A percentile compares a stretch with the other conserved stretches of the same genome.
Evolutionary conservation across 2,113 vertebrate genomes (phyloP).

Genomic region (Calyptommatus sinebrachiatus): DNA sequence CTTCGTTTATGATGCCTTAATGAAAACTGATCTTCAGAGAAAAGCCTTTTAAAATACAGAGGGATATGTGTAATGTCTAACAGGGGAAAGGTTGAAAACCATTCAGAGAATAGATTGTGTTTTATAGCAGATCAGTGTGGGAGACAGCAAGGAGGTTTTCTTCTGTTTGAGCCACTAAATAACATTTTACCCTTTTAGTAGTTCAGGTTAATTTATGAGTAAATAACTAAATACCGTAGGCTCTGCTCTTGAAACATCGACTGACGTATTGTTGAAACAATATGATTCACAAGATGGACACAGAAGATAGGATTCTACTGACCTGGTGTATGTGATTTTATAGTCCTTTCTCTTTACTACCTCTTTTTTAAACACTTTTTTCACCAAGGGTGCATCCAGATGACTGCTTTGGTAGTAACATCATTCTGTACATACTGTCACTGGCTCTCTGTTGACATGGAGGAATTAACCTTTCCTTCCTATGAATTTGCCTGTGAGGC

Average conservation of each 20-base stretch:
- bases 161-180: slow-evolving; percentile 22
- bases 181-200: not conserved
- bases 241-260: not conserved
- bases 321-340: not conserved
- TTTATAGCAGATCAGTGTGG: not conserved
- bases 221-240: not conserved
- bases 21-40: slow-evolving; percentile 42
- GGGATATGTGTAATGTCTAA: slow-evolving; percentile 19
- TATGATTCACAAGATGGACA: not conserved
- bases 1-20: slow-evolving; percentile 27
- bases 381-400: not conserved
- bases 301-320: not conserved
- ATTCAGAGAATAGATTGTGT: slow-evolving; percentile 27
- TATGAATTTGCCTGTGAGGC: too few species aligned
- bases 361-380: not conserved
- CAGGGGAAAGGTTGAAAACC: slow-evolving; percentile 25
- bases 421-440: too few species aligned
- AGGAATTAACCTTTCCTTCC: too few species aligned
- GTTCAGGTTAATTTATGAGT: slow-evolving; percentile 2
- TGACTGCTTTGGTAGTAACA: too few species aligned
- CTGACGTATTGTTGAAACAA: not conserved
- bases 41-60: slow-evolving; percentile 30
- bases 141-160: slow-evolving; percentile 4
- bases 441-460: too few species aligned
- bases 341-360: not conserved